Base-by-base conservation (phyloP, 2,888 invertebrate genomes). In the Sipha maydis region DNA sequence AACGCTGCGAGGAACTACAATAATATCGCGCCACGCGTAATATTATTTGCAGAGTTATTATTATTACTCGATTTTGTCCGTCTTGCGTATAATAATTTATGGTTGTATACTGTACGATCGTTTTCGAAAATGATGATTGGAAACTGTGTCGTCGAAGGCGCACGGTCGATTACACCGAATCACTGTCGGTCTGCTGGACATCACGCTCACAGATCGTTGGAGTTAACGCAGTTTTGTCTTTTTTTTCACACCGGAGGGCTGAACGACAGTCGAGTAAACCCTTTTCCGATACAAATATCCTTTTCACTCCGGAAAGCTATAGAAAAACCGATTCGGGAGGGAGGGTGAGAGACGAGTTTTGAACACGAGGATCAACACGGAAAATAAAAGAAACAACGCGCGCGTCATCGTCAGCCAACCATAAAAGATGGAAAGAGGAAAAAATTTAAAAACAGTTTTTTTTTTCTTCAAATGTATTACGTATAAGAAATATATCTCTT, bases 141-240 rank as follows among this genome's bases (percentile, higher is more conserved):
- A 75, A 73, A 75, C 75, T 2, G 75, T 56, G 83, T 71, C 83
- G 48, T 56, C 71, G 71, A 21, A 11, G 56, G 21, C 38, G 77
- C 67, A 77, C 77, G 77, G 85, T 77, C 85, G 85, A 85, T 85
- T 85, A 67, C 85, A 48, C 48, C 85, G 85, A 67, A 85, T 85
- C 85, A 77, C 67, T 85, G 77, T 85, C 85, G 85, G 85, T 85
- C 77, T 85, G 67, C 31, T 77, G 85, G 85, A 48, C 85, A 76
- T 76, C 84, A 34, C 73, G 61, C 38, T 61, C 75, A 56, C 83
- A 38, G 56, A 83, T 75, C 75, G 83, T 73, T 56, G 83, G 75
- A 75, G 56, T 19, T 83, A 83, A 83, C 83, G 83, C 75, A 75
- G 73, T 83, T 75, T 75, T 11, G 75, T 83, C 19, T 83, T 56